These are phyloP conservation scores for Florisuga fusca DNA, from an alignment of 2,797 vertebrate species.

Conservation along the genomic window DNA sequence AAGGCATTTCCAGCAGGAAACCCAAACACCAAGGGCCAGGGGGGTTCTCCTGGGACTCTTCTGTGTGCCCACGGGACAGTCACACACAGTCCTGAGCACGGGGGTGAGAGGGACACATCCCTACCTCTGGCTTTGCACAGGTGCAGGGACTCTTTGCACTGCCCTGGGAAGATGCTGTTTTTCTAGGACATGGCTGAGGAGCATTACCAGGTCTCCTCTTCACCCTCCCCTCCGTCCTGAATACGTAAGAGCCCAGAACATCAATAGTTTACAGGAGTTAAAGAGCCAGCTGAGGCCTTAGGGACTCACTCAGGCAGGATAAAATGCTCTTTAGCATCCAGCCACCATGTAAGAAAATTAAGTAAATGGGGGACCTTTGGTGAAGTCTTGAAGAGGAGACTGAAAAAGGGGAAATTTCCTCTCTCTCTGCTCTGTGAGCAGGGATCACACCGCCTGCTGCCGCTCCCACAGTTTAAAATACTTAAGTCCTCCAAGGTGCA, in stretches of 20 bases:
- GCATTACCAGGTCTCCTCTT: constrained; percentile 18
- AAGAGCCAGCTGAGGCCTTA: constrained; percentile 50
- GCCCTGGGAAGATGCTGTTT: neutral
- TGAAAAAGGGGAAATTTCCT: constrained; percentile 24
- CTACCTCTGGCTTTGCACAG: neutral
- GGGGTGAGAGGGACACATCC: neutral
- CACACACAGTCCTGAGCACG: neutral
- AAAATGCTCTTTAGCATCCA: constrained; percentile 26
- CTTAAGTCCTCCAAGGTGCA: constrained; percentile 75
- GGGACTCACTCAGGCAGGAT: constrained; percentile 25
- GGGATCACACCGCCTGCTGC: constrained; percentile 47
- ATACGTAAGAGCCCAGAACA: constrained; percentile 25
- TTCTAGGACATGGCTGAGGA: constrained; percentile 17
- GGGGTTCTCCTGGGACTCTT: neutral
- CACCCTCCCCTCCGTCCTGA: constrained; percentile 24
- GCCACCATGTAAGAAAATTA: neutral
- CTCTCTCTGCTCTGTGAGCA: neutral
- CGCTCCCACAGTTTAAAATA: constrained; percentile 72
- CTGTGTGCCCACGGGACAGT: neutral
- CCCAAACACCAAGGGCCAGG: neutral
- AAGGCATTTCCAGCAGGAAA: neutral
- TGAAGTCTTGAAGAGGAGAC: constrained; percentile 14
- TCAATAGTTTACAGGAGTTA: constrained; percentile 5
- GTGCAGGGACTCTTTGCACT: neutral
- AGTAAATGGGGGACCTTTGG: neutral